phyloP scores from a whole-genome alignment of 1,140 invertebrate species.

The Hyposmocoma kahamanoa region DNA sequence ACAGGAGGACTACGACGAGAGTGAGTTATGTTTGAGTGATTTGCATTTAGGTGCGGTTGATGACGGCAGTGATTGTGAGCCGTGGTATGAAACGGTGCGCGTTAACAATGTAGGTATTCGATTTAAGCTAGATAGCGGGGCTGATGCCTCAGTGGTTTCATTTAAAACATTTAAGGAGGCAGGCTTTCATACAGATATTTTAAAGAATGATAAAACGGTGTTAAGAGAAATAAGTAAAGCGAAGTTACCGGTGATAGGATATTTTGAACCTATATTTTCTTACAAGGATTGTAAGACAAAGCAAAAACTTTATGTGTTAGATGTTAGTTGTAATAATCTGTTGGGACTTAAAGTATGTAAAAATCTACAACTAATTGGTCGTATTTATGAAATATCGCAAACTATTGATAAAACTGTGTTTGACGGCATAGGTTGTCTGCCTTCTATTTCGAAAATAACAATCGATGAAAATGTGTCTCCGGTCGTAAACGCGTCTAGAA shows the following conservation, averaged over 20 bases:
- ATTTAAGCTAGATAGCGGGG: not conserved
- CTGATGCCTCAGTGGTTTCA: not conserved
- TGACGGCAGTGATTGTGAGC: not conserved
- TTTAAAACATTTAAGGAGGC: not conserved
- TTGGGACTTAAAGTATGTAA: not conserved
- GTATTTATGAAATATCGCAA: not conserved
- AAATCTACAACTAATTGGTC: not conserved
- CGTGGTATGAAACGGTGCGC: not conserved
- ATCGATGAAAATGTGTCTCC: conserved; percentile 7
- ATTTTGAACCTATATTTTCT: not conserved
- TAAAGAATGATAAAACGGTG: not conserved
- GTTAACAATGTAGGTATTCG: not conserved
- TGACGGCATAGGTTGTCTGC: conserved; percentile 18
- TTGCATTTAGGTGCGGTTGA: not conserved
- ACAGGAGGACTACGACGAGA: not conserved
- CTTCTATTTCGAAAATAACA: conserved; percentile 6
- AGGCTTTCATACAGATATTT: not conserved
- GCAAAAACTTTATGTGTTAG: not conserved
- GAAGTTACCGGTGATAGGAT: not conserved
- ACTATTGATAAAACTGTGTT: conserved; percentile 1
- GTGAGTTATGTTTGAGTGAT: not conserved
- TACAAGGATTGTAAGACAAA: not conserved
- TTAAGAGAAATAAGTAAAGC: not conserved
- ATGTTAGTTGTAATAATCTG: not conserved
- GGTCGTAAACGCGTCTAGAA: conserved; percentile 8